Base-by-base conservation (phyloP, 2,888 invertebrate genomes). In the Apocheima hispidaria region DNA sequence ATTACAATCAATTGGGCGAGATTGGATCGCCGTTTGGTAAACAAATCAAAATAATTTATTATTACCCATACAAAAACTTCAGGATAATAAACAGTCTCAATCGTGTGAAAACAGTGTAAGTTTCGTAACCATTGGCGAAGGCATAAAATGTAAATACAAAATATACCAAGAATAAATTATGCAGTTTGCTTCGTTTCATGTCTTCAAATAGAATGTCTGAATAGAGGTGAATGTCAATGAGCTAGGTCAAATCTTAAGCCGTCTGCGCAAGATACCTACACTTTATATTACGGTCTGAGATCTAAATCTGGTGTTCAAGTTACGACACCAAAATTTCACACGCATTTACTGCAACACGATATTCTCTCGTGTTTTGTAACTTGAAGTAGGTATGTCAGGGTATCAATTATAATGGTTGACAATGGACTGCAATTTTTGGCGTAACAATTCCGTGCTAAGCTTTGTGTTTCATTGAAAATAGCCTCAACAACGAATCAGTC, bases 201-300 rank as follows among this genome's bases (percentile, higher is more conserved):
- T 35, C 16, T 5, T 28, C n/a, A 18, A 51, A 26, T 51, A 40
- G 51, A 51, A 38, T 38, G 50, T 21, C 36, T 21, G 23, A 65
- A 69, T 60, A n/a, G 46, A 63, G 60, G 66, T 66, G 70, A 71
- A 71, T 70, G 71, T 73, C 73, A 68, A 61, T 71, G 62, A 68
- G 54, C 52, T 20, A 21, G 56, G 48, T 55, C 36, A 35, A 14
- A 14, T 26, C 20, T 18, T 20, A 28, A 49, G 12, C 26, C 12
- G 38, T 26, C 50, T 26, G 16, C 7, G 23, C 21, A 23, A 49
- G 2, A 21, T 49, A 35, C 35, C 44, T 46, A 46, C 12, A 21
- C 21, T 12, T 44, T 26, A 44, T 44, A 0, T 28, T 28, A 26
- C 16, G 7, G 21, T 21, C 35, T 14, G 7, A 49, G 14, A 49